Evolutionary conservation across 2,888 invertebrate genomes (phyloP), one percentile per base, ranked within the genome.

Genomic region (Smittia sp.): DNA sequence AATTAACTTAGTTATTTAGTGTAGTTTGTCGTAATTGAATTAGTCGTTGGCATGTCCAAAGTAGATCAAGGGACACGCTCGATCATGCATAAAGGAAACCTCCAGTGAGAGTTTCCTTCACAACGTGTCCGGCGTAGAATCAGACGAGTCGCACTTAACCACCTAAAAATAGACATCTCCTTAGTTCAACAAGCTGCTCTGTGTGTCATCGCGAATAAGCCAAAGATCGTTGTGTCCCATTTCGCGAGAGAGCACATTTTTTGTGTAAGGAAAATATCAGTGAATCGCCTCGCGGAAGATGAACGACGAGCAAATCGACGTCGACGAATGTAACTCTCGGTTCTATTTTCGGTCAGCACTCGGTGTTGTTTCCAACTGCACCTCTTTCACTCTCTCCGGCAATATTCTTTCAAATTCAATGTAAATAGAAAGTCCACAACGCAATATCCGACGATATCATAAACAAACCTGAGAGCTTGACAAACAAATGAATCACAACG

Each of bases 261-360:
- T 24, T 24, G 58, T 58, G 58, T 58, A 22, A 58, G 15, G 58
- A 58, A 58, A 3, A 22, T 46, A 46, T 46, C 46, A 58, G 24
- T 18, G 58, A 22, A 24, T 58, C 52, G 52, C 11, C 4, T 46
- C 18, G n/a, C n/a, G 52, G n/a, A 18, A 46, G 15, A 58, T 58
- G 58, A n/a, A 58, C 15, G n/a, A n/a, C n/a, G 24, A 24, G 13
- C 58, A 15, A 22, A 15, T 9, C 18, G n/a, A 15, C 6, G 15
- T 54, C 54, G 58, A 15, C 24, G 58, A 58, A 58, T 58, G 58
- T 58, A 58, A 58, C 11, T 46, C n/a, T 46, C 18, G 11, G n/a
- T 9, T 46, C n/a, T 15, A 46, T 46, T 18, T 46, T 6, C 9
- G 9, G 9, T 46, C 11, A 4, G 4, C 52, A 46, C 18, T 39